These are phyloP conservation scores for Ameiurus melas DNA, from an alignment of 2,113 vertebrate genomes.

Conservation along the genomic window DNA sequence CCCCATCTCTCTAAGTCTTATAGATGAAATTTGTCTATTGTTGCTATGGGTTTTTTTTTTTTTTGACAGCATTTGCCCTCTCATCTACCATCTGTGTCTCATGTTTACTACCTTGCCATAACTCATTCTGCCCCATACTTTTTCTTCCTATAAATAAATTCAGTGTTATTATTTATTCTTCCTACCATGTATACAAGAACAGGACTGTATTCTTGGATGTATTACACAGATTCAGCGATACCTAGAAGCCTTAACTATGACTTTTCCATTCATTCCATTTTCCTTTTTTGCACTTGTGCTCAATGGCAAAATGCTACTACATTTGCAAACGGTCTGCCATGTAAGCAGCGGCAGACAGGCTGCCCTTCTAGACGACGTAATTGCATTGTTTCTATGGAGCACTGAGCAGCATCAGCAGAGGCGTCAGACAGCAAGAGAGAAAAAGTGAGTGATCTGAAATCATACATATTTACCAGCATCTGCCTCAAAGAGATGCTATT, in stretches of 20 bases:
- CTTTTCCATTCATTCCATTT: not conserved
- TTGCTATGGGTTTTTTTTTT: not conserved
- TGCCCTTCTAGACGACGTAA: constrained; percentile 2
- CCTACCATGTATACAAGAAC: not conserved
- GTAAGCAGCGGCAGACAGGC: not conserved
- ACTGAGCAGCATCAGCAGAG: constrained; percentile 55
- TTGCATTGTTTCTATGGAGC: constrained; percentile 52
- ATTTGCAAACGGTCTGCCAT: constrained; percentile 3
- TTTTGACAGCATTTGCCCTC: constrained; percentile 12
- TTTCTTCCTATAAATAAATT: not conserved
- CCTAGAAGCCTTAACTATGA: not conserved
- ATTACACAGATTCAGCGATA: not conserved
- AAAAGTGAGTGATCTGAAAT: constrained; percentile 30
- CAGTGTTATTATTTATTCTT: not conserved
- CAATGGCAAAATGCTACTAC: not conserved
- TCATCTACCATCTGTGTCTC: constrained; percentile 9
- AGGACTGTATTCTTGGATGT: not conserved
- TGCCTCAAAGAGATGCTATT: constrained; percentile 68
- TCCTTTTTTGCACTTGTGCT: not conserved
- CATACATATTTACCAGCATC: constrained; percentile 71
- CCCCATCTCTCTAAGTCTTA: not conserved
- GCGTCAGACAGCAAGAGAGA: constrained; percentile 26
- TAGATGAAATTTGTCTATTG: constrained; percentile 21
- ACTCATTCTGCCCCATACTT: no score
- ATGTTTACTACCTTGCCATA: not conserved